Conservation (phyloP, 1,140 invertebrate species). For the Pinna nobilis region DNA sequence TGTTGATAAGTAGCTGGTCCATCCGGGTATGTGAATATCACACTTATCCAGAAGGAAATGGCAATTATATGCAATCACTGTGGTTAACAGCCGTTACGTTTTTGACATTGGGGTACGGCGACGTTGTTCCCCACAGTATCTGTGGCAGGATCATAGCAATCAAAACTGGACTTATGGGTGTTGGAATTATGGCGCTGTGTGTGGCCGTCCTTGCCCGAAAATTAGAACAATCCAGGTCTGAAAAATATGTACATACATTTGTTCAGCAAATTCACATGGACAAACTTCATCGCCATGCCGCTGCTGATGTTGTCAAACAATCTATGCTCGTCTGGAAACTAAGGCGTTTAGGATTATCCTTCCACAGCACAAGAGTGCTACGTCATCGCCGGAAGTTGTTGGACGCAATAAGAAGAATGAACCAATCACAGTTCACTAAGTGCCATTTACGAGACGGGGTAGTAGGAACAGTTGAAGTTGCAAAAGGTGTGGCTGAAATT, state of each 20-base stretch:
- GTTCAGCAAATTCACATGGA: conserved; percentile 63
- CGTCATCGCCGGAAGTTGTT: conserved; percentile 56
- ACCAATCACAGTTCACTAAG: conserved; percentile 53
- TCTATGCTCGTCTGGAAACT: conserved; percentile 57
- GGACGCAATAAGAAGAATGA: conserved; percentile 59
- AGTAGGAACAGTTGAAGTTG: conserved; percentile 58
- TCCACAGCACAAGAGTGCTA: conserved; percentile 42
- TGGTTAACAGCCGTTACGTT: conserved; percentile 74
- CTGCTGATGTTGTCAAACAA: conserved; percentile 65
- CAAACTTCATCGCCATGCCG: conserved; percentile 59
- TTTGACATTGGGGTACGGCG: conserved; percentile 71
- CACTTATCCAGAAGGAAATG: conserved; percentile 35
- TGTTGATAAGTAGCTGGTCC: conserved; percentile 68
- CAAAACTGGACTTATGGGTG: conserved; percentile 69
- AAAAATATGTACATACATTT: conserved; percentile 70
- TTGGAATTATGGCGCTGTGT: conserved; percentile 70
- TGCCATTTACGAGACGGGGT: conserved; percentile 54
- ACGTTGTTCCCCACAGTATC: conserved; percentile 69
- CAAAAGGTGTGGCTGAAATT: conserved; percentile 55
- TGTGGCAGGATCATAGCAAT: conserved; percentile 70
- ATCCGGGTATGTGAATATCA: conserved; percentile 64
- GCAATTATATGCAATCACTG: conserved; percentile 61
- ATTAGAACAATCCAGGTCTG: conserved; percentile 70
- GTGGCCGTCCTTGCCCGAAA: conserved; percentile 73
- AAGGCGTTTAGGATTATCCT: conserved; percentile 38